A percentile compares a stretch with the other conserved stretches of the same genome.
Conservation (phyloP, 2,113 vertebrate species). For the Ranitomeya variabilis region DNA sequence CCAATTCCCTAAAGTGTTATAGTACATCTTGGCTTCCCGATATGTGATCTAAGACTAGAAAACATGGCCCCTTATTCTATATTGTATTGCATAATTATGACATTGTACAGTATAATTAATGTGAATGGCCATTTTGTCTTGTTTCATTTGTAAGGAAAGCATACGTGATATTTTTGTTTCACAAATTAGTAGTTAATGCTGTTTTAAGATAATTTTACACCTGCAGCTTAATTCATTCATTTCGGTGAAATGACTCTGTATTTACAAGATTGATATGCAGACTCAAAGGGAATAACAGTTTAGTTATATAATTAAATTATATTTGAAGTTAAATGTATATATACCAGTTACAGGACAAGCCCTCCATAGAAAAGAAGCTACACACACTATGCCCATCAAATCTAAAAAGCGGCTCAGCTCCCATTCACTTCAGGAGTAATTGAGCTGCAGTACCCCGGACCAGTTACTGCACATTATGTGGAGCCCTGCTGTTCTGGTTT, state of each 20-base stretch:
- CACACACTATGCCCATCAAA: neutral
- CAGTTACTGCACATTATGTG: too few relatives aligned
- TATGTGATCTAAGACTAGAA: neutral
- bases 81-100: neutral
- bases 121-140: neutral
- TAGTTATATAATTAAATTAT: neutral
- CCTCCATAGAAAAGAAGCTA: neutral
- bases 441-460: too few relatives aligned
- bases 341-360: neutral
- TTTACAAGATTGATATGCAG: slow-evolving; percentile 7
- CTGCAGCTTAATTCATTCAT: slow-evolving; percentile 40
- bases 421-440: too few relatives aligned
- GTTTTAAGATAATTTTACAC: slow-evolving; percentile 39
- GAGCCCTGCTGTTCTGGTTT: too few relatives aligned
- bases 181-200: neutral
- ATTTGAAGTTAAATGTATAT: neutral
- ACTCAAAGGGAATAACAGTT: slow-evolving; percentile 42
- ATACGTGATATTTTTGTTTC: neutral
- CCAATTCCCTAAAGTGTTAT: too few relatives aligned
- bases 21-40: too few relatives aligned
- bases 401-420: neutral
- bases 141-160: neutral
- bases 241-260: slow-evolving; percentile 25
- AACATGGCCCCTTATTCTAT: neutral
- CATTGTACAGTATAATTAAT: neutral